Evolutionary conservation across 2,888 invertebrate species (phyloP).

Genomic region (Celastrina argiolus): DNA sequence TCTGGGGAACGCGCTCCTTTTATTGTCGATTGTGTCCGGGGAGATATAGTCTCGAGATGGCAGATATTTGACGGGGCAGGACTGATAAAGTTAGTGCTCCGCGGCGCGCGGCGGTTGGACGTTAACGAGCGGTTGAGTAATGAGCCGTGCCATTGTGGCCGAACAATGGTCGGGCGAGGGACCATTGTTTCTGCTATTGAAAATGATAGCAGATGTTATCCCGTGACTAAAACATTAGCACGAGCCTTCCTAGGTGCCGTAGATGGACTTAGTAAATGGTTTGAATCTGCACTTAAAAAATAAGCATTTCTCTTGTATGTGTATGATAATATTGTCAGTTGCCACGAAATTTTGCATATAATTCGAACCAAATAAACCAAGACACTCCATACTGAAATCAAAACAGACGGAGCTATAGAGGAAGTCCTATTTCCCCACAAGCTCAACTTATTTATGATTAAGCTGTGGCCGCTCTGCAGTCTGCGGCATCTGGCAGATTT

Average conservation of each 20-base stretch:
- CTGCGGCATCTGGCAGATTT: neutral
- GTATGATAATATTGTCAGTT: neutral
- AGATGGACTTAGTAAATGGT: neutral
- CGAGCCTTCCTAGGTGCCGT: neutral
- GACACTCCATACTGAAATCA: neutral
- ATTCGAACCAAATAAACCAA: neutral
- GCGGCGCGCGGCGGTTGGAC: constrained; percentile 63
- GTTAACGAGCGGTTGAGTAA: constrained; percentile 75
- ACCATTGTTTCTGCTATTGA: constrained; percentile 72
- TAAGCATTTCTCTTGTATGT: too few species aligned
- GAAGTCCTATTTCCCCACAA: neutral
- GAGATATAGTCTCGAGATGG: constrained; percentile 67
- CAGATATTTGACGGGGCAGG: constrained; percentile 68
- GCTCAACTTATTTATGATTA: constrained; percentile 6
- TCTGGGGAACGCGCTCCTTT: constrained; percentile 55
- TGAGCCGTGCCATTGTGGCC: constrained; percentile 70
- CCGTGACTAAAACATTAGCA: neutral
- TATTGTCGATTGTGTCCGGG: constrained; percentile 66
- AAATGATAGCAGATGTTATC: constrained; percentile 39
- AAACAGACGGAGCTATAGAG: neutral
- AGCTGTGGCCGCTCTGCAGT: neutral
- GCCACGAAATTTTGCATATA: neutral
- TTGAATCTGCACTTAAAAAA: neutral
- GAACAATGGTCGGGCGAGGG: constrained; percentile 65
- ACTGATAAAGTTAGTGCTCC: constrained; percentile 75